These are phyloP conservation scores for Amphibalanus amphitrite DNA, from an alignment of 1,140 invertebrate genomes.

Conservation along the genomic window DNA sequence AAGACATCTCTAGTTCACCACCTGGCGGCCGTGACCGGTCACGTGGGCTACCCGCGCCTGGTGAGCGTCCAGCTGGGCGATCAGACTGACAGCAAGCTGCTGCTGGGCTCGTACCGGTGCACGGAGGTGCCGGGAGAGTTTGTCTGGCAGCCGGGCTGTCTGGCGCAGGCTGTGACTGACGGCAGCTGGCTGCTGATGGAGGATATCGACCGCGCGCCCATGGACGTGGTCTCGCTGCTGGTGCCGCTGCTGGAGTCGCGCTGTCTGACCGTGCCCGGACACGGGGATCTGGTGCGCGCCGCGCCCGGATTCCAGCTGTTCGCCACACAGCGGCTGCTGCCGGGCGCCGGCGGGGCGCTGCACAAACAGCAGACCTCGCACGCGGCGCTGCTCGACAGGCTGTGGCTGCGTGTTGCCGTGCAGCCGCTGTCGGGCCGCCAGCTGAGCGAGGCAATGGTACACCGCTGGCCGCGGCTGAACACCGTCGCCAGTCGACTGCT, in stretches of 20 bases:
- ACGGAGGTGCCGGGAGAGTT: constrained; percentile 95
- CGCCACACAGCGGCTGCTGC: constrained; percentile 63
- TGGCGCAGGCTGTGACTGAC: constrained; percentile 69
- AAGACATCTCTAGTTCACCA: constrained; percentile 85
- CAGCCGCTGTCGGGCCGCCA: constrained; percentile 57
- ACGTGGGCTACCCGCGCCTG: constrained; percentile 26
- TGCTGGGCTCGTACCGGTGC: constrained; percentile 86
- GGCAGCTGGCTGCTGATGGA: constrained; percentile 89
- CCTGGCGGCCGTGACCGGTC: constrained; percentile 57
- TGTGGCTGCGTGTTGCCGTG: constrained; percentile 62
- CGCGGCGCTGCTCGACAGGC: constrained; percentile 36
- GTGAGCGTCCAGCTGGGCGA: constrained; percentile 86
- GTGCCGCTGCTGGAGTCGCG: constrained; percentile 62
- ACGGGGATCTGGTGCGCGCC: constrained; percentile 56
- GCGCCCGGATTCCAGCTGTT: constrained; percentile 78
- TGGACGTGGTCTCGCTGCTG: constrained; percentile 79
- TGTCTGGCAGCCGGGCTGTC: constrained; percentile 79
- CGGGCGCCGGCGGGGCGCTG: constrained; percentile 34
- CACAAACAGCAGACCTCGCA: constrained; percentile 42
- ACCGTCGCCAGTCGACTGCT: constrained; percentile 59
- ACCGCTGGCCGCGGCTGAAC: constrained; percentile 48
- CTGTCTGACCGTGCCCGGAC: constrained; percentile 52
- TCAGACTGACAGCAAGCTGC: constrained; percentile 90
- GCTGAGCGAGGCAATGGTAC: constrained; percentile 39
- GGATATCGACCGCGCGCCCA: constrained; percentile 82